These are phyloP conservation scores for Typhlichthys eigenmanni DNA, from an alignment of 2,797 vertebrate genomes.

Conservation along the genomic window DNA sequence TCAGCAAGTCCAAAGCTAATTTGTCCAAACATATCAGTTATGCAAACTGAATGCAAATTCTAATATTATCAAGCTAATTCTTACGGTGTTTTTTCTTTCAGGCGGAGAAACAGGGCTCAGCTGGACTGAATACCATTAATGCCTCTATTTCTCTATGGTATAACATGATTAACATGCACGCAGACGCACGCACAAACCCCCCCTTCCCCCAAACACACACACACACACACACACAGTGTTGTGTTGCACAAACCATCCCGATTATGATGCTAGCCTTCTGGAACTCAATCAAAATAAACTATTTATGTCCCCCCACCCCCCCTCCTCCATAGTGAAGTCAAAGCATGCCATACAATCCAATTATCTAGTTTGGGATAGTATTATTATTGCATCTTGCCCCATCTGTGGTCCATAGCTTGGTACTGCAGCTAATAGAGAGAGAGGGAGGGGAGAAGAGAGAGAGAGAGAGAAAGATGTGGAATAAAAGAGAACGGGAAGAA, in stretches of 20 bases:
- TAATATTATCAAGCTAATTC: slow-evolving; percentile 34
- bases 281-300: slow-evolving; percentile 24
- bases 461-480: no score
- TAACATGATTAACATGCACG: slow-evolving; percentile 29
- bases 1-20: slow-evolving; percentile 29
- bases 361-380: not conserved
- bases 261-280: slow-evolving; percentile 7
- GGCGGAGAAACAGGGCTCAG: slow-evolving; percentile 36
- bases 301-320: slow-evolving; percentile 9
- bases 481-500: no score
- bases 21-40: slow-evolving; percentile 43
- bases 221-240: not conserved
- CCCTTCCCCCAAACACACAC: no score
- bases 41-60: slow-evolving; percentile 50
- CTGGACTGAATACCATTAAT: slow-evolving; percentile 31
- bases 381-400: slow-evolving; percentile 35
- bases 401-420: slow-evolving; percentile 32
- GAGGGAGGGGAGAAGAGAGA: not conserved
- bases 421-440: slow-evolving; percentile 34
- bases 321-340: slow-evolving; percentile 11
- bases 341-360: slow-evolving; percentile 28
- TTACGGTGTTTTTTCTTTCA: slow-evolving; percentile 27
- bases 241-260: slow-evolving; percentile 23
- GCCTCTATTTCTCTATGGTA: slow-evolving; percentile 25
- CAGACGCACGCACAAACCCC: not conserved